Evolutionary conservation across 2,797 vertebrate genomes (phyloP).

Genomic region (Artibeus lituratus): DNA sequence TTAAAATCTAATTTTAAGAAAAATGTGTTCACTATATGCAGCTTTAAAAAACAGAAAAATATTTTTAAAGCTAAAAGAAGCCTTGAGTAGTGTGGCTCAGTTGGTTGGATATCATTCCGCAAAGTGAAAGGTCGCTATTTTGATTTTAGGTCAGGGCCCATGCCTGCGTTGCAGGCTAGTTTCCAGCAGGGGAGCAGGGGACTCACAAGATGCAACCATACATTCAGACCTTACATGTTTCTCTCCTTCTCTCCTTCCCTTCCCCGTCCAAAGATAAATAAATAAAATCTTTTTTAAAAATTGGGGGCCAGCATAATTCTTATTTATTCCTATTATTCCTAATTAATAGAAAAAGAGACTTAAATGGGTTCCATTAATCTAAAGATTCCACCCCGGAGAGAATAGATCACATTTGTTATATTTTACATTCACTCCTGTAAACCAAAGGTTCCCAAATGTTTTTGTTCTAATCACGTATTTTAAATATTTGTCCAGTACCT

Average conservation of each 20-base stretch:
- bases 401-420: background rate
- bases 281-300: background rate
- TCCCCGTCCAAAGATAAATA: background rate
- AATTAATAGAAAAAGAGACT: constrained; percentile 32
- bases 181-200: too few species aligned
- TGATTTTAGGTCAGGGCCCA: background rate
- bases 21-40: background rate
- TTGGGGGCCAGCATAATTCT: background rate
- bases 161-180: background rate
- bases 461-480: constrained; percentile 9
- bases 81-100: too few species aligned
- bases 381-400: background rate
- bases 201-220: too few species aligned
- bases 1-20: constrained; percentile 19
- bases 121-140: background rate
- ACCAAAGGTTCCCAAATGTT: background rate
- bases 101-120: background rate
- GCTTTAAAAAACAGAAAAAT: background rate
- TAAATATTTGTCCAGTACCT: background rate
- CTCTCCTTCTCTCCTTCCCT: background rate
- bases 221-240: too few species aligned
- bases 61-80: background rate
- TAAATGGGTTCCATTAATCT: background rate
- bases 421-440: constrained; percentile 30
- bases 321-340: background rate